These are phyloP conservation scores for Synergus umbraculus DNA, from an alignment of 2,888 invertebrate species.

Conservation along the genomic window DNA sequence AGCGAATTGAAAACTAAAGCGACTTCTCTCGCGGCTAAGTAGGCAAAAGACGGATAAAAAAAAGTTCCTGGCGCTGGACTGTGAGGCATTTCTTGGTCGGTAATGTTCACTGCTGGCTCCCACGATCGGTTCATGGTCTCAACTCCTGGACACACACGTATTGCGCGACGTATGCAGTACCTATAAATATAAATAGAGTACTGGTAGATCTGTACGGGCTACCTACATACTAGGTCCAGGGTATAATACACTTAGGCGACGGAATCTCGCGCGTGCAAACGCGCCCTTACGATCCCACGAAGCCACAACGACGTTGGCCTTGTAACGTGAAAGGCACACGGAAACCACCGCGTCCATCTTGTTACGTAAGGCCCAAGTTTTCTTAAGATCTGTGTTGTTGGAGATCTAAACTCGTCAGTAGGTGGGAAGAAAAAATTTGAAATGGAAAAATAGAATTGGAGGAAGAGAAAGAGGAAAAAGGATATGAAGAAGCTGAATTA, in stretches of 20 bases:
- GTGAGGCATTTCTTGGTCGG: constrained; percentile 47
- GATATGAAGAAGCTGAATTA: neutral
- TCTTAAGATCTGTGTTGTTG: constrained; percentile 61
- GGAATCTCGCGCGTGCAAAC: constrained; percentile 58
- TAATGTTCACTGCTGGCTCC: constrained; percentile 55
- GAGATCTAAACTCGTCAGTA: neutral
- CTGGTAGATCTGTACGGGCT: constrained; percentile 34
- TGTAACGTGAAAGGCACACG: constrained; percentile 64
- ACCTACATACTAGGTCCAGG: constrained; percentile 49
- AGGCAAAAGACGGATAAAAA: constrained; percentile 49
- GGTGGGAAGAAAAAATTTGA: neutral
- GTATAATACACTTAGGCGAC: constrained; percentile 47
- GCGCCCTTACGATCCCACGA: constrained; percentile 56
- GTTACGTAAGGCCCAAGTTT: constrained; percentile 75
- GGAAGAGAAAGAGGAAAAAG: neutral
- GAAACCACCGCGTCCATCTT: constrained; percentile 75
- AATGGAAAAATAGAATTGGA: neutral
- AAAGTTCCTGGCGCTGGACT: constrained; percentile 51
- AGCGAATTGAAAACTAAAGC: constrained; percentile 60
- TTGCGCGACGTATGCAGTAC: constrained; percentile 26
- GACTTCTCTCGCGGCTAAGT: constrained; percentile 42
- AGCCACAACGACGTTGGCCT: constrained; percentile 54
- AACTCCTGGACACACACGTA: constrained; percentile 43
- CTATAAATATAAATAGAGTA: constrained; percentile 40
- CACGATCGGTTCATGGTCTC: constrained; percentile 60